phyloP scores from a whole-genome alignment of 2,888 invertebrate species.

The Mythimna ferrago region DNA sequence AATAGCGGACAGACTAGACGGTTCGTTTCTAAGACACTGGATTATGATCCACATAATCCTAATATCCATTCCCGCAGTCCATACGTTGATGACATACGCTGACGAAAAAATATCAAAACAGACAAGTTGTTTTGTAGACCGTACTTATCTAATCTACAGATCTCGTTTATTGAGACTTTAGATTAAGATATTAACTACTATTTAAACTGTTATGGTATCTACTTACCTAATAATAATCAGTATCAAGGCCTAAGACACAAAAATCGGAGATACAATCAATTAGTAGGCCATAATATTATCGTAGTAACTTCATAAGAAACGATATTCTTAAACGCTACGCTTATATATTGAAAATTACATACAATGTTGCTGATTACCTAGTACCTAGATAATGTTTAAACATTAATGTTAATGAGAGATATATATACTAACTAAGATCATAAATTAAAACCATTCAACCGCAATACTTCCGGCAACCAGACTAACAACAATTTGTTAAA shows the following conservation, averaged over 20 bases:
- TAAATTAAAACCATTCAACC: slow-evolving; percentile 42
- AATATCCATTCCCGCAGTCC: too few relatives aligned
- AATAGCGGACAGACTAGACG: too few relatives aligned
- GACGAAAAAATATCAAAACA: slow-evolving; percentile 21
- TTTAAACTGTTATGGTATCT: slow-evolving; percentile 21
- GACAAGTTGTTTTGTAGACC: slow-evolving; percentile 16
- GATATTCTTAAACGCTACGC: background rate
- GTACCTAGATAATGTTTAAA: background rate
- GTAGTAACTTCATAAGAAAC: background rate
- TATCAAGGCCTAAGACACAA: background rate
- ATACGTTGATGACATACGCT: background rate
- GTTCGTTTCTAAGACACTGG: too few relatives aligned
- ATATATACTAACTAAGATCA: slow-evolving; percentile 3
- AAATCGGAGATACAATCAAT: background rate
- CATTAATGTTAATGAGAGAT: slow-evolving; percentile 10
- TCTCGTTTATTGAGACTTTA: slow-evolving; percentile 46
- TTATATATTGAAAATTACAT: slow-evolving; percentile 23
- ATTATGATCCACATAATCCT: too few relatives aligned
- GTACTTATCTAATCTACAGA: slow-evolving; percentile 34
- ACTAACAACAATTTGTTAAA: slow-evolving; percentile 49
- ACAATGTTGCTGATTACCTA: slow-evolving; percentile 10
- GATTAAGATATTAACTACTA: slow-evolving; percentile 42
- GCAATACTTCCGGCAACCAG: slow-evolving; percentile 27
- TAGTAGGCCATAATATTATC: background rate
- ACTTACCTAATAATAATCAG: background rate